Evolutionary conservation across 2,113 vertebrate species (phyloP), one percentile per base, ranked within the genome.

Genomic region (Epinephelus moara): DNA sequence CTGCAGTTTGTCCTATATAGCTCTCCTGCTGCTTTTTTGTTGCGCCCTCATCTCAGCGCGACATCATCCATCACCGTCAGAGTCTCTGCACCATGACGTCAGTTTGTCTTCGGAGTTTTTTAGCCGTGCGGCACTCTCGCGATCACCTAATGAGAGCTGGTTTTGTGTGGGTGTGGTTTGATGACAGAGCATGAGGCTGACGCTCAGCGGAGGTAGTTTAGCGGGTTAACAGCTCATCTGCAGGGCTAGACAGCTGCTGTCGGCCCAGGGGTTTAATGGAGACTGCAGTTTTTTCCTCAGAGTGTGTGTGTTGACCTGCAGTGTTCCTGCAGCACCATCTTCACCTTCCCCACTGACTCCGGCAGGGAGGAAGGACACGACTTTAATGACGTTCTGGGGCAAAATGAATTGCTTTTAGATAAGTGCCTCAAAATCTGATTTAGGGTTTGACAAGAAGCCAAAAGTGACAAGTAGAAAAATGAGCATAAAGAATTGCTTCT

Each of bases 291-390:
- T 75, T 73, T 73, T 68, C 50, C 55, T 80, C 50, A 66, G 74
- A 17, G 49, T 77, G 81, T 70, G 72, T 23, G 69, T 66, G 63
- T 74, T 92, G 89, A 94, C 87, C 91, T 88, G 91, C 88, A 88
- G 85, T 85, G 80, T 82, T 92, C 84, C 81, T 90, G 90, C 89
- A 89, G 84, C 89, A 90, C 78, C 82, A 82, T 90, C 78, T 84
- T 85, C 68, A 87, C 78, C 86, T 86, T 87, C 81, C 68, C 45
- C 68, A 75, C 74, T 72, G 17, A 37, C 75, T 71, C 66, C 23
- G 25, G 50, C 56, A 19, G 56, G 13, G 63, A 75, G 52, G 59
- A 90, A 91, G 84, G 86, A 84, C 85, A 78, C 74, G 5, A 69
- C 73, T 75, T 76, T 40, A 50, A 81, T 9, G 5, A 52, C 37